Base-by-base conservation (phyloP, 2,797 vertebrate species). In the Cyclopterus lumpus region DNA sequence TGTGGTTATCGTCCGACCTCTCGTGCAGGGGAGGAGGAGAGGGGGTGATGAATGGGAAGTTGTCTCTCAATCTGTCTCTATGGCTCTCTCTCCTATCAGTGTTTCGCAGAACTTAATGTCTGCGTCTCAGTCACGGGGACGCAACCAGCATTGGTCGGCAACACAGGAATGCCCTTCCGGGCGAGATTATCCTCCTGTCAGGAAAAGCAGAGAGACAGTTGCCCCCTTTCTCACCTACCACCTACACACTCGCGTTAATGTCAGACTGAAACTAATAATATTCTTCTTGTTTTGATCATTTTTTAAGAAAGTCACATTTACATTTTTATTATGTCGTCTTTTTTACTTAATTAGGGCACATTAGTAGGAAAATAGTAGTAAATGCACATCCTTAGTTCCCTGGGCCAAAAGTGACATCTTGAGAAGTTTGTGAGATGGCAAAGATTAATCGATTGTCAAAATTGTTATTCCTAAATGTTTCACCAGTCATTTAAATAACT, bases 31-130 rank as follows among this genome's bases (percentile, higher is more conserved):
- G 60, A 55, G 70, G 42, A 51, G 70, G 42, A 53, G 66, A 82
- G 48, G 54, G 54, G 63, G 51, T 71, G 63, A 90, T 90, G 81
- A 80, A 89, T 91, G 81, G 86, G 83, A 89, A 82, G 81, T 73
- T 88, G 84, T 84, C 81, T 82, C 65, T 86, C 82, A 68, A 5
- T 86, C 73, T 75, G 67, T 90, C 73, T 79, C 75, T 82, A 20
- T 71, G 67, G 73, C 58, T 55, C 34, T 85, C 74, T 38, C 2
- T 72, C 77, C 59, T 15, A 18, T 85, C 67, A 1, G 2, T 48
- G 46, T 71, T 70, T 69, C 12, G 0, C 80, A 71, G 67, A 59
- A 68, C 73, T 59, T 48, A 6, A 24, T 9, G 8, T 77, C 30
- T 74, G 48, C 30, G 62, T 77, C 46, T 85, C 32, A 63, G 42